These are phyloP conservation scores for Sanderia malayensis DNA, from an alignment of 30 jellyfish, hydroid and myxozoan genomes.

Conservation along the genomic window DNA sequence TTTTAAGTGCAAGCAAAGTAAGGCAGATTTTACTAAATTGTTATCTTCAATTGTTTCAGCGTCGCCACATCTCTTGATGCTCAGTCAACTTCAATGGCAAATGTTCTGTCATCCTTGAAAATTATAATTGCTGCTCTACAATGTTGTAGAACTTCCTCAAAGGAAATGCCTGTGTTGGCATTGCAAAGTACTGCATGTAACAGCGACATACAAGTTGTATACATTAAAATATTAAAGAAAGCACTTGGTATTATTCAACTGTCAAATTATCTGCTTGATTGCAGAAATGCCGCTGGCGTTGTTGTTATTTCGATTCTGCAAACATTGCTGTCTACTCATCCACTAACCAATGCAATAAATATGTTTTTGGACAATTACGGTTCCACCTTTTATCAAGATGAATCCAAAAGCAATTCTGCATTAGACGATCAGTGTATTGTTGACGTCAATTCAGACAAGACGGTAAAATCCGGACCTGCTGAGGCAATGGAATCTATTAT, in stretches of 20 bases:
- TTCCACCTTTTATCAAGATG: not conserved
- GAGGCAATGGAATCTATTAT: not conserved
- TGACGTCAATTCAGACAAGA: not conserved
- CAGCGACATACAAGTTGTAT: not conserved
- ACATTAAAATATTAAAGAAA: slow-evolving; percentile 1
- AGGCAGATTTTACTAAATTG: too few species aligned
- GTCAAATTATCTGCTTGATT: slow-evolving; percentile 54
- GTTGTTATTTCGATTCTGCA: slow-evolving; percentile 38
- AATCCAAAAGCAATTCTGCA: not conserved
- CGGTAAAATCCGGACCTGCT: not conserved
- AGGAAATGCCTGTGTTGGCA: too few species aligned
- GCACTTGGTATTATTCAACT: slow-evolving; percentile 27
- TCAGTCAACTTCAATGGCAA: slow-evolving; percentile 42
- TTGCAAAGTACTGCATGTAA: not conserved
- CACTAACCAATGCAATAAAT: not conserved
- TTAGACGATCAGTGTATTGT: not conserved
- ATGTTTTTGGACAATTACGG: not conserved
- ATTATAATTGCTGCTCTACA: slow-evolving; percentile 37
- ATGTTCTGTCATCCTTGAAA: slow-evolving; percentile 45
- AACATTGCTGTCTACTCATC: slow-evolving; percentile 11
- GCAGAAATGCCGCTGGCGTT: slow-evolving; percentile 84
- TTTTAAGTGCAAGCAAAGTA: too few species aligned
- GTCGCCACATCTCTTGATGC: not conserved
- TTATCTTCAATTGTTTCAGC: too few species aligned
- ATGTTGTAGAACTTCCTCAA: not conserved